Percentiles rank a stretch among this genome's conserved stretches.
Conservation (phyloP, 2,113 vertebrate genomes). For the Felis chaus region DNA sequence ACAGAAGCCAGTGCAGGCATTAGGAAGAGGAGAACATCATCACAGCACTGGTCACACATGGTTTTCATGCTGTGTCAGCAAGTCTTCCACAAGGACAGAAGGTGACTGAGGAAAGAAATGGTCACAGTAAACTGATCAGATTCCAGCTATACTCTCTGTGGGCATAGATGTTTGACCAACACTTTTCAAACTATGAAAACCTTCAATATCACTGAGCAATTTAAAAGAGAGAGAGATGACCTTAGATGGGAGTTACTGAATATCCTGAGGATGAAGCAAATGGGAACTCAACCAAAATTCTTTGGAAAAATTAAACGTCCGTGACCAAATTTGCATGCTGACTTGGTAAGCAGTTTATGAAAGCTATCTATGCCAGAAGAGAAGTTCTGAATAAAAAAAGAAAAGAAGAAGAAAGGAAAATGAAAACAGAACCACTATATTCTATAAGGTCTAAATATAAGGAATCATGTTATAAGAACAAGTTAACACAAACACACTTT, state of each 20-base stretch:
- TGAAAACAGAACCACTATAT: background rate
- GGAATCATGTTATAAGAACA: background rate
- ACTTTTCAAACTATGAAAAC: background rate
- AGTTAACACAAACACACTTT: background rate
- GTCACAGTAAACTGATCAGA: background rate
- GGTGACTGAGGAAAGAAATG: background rate
- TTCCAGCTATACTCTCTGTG: background rate
- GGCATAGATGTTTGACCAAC: background rate
- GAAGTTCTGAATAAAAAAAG: background rate
- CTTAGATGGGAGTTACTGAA: background rate
- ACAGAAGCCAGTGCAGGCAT: background rate
- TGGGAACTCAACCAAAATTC: background rate
- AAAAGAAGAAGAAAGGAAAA: background rate
- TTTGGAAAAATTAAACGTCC: background rate
- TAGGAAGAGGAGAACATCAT: background rate
- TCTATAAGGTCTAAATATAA: background rate
- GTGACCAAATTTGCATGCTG: background rate
- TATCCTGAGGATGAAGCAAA: background rate
- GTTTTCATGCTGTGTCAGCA: background rate
- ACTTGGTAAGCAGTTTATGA: background rate
- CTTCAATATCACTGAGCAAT: background rate
- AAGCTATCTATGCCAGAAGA: background rate
- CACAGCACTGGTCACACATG: background rate
- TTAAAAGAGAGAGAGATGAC: background rate
- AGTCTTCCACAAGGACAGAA: background rate